Evolutionary conservation across 2,888 invertebrate species (phyloP), one percentile per base, ranked within the genome.

Genomic region (Hirtodrosophila duncani): DNA sequence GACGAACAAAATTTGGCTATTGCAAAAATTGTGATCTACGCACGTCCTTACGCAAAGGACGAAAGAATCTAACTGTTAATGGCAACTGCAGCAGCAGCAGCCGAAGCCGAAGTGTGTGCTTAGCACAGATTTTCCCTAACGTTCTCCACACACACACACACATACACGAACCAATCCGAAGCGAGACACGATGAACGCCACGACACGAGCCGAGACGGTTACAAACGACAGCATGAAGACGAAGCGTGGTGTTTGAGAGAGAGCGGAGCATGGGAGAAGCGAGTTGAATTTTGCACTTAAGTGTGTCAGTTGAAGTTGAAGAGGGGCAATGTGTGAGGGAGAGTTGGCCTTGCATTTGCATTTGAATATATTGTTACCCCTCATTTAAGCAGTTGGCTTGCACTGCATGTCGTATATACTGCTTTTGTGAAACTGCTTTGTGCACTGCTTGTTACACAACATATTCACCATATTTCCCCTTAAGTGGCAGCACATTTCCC

Each of bases 11-110:
- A 26, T 21, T 10, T 20, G 6, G 42, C 24, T 41, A 9, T 20
- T 37, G 53, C 46, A 11, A 29, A 29, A 30, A 42, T 33, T 39
- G 9, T 41, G 48, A 51, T 51, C 33, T 29, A 56, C 56, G 63
- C 52, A 63, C 57, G 63, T 63, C 75, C 63, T 70, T 39, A 70
- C 79, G 63, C 79, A 70, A 62, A 45, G 79, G 42, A 70, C 79
- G 79, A 70, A n/a, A n/a, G n/a, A n/a, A n/a, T n/a, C n/a, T n/a
- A n/a, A n/a, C n/a, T n/a, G n/a, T n/a, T n/a, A 77, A 67, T 55
- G 67, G 53, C 64, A 81, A 77, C 75, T 77, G 70, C 56, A 77
- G 60, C 51, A 51, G 46, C 41, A 59, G 36, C 29, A 41, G 34
- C 37, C 29, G 50, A 29, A 29, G 17, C 29, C 46, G 58, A 62